Base-by-base conservation (phyloP, 2,113 vertebrate genomes). In the Burhinus bistriatus region DNA sequence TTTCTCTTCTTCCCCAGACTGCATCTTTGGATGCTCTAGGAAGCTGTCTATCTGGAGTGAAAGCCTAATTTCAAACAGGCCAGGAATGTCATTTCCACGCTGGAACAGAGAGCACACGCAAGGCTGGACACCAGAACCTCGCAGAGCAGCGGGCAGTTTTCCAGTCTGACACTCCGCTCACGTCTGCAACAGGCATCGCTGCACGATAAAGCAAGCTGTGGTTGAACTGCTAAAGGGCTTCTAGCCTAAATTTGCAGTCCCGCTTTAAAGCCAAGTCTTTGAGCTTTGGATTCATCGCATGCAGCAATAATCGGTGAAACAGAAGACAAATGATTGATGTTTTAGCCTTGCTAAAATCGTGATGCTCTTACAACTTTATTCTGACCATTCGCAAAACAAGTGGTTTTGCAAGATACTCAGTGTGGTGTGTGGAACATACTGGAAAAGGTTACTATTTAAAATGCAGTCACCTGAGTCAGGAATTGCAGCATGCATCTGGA, bases 401-500 rank as follows among this genome's bases (percentile, higher is more conserved):
- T 1, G 2, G 54, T 75, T 81, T 72, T 4, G 2, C 36, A 73
- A 64, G 93, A 90, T 30, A 86, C 26, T 89, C 75, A 91, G 62
- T 94, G 73, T 6, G 29, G 89, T 92, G 75, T 64, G 55, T 58
- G 45, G 91, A 93, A 94, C 66, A n/a, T 15, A 30, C 62, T 94
- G 73, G 78, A 47, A 94, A 96, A 92, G 82, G 83, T 93, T 93
- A 71, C 82, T 92, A 87, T 57, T 92, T 87, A 62, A 91, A 95
- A 95, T 78, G 49, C 77, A 91, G 87, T 81, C 94, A 87, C 81
- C 84, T 62, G 45, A 97, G 95, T 97, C 87, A 95, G 93, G 83
- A 88, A 95, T 87, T 92, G 79, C 26, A 45, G 16, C 5, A 36
- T 89, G 96, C 97, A 98, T 98, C 97, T 98, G 97, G 97, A 96